Percentiles rank a stretch among this genome's conserved stretches.
These are phyloP conservation scores for Xylota segnis DNA, from an alignment of 2,888 invertebrate genomes.

Conservation along the genomic window DNA sequence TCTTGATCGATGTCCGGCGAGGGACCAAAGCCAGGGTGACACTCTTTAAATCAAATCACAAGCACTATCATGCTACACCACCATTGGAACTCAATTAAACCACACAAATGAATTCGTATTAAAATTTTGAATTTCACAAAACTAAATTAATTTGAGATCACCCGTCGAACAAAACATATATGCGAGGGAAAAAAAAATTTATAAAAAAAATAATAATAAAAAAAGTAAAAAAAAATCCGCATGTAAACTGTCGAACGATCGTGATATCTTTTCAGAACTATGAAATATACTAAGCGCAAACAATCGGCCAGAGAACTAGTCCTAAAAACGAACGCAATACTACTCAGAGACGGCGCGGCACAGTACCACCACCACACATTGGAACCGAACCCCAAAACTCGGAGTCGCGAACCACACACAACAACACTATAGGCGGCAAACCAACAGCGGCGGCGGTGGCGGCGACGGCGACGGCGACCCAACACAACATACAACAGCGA, in stretches of 20 bases:
- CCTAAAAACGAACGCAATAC: conserved; percentile 73
- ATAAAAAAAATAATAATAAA: conserved; percentile 7
- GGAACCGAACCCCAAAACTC: conserved; percentile 71
- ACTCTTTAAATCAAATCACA: conserved; percentile 59
- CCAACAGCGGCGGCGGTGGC: conserved; percentile 42
- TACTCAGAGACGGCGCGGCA: conserved; percentile 64
- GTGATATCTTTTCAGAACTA: conserved; percentile 76
- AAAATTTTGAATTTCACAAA: conserved; percentile 42
- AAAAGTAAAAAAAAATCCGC: conserved; percentile 39
- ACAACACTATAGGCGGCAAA: conserved; percentile 46
- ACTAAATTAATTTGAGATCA: conserved; percentile 52
- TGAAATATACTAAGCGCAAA: conserved; percentile 72
- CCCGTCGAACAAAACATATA: conserved; percentile 38
- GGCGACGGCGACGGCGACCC: conserved; percentile 50
- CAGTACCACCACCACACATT: conserved; percentile 72
- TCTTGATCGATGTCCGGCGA: conserved; percentile 45
- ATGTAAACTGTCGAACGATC: conserved; percentile 61
- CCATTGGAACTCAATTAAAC: conserved; percentile 26
- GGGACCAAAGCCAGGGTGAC: conserved; percentile 56
- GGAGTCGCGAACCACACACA: conserved; percentile 59
- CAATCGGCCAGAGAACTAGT: conserved; percentile 75
- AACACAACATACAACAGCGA: conserved; percentile 42
- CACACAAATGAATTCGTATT: conserved; percentile 44
- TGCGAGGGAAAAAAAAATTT: conserved; percentile 7
- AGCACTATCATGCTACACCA: conserved; percentile 43